These are phyloP conservation scores for Eubasilissa splendida DNA, from an alignment of 2,888 invertebrate genomes.

Conservation along the genomic window DNA sequence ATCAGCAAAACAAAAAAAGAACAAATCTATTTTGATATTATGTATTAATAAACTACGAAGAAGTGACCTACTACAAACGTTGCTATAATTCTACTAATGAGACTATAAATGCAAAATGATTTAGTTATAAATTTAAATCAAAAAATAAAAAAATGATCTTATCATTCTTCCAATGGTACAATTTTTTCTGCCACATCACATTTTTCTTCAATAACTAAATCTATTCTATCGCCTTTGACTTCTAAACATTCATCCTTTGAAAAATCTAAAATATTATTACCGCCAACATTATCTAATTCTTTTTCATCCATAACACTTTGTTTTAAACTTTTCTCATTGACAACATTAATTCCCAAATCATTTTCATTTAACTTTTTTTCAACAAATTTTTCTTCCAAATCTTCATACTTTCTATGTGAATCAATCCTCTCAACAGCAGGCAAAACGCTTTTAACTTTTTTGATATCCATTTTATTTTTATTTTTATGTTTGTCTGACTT, in stretches of 20 bases:
- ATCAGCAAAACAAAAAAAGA: no score
- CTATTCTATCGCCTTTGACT: neutral
- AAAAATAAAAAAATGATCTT: no score
- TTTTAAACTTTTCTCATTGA: constrained; percentile 9
- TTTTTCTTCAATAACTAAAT: neutral
- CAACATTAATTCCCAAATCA: neutral
- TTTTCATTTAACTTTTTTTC: neutral
- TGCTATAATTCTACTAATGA: no score
- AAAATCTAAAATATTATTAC: neutral
- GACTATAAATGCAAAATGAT: no score
- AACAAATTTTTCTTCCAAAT: constrained; percentile 3
- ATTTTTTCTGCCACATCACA: neutral
- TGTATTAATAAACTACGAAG: no score
- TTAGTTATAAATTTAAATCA: no score
- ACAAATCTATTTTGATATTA: no score
- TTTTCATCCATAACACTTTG: constrained; percentile 2
- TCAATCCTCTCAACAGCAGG: neutral
- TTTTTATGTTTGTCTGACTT: constrained; percentile 66
- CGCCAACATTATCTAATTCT: neutral
- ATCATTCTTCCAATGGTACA: constrained; percentile 11
- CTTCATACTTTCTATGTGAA: neutral
- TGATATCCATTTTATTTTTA: constrained; percentile 30
- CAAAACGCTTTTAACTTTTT: constrained; percentile 35
- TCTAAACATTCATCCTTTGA: neutral
- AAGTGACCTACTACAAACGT: no score